Evolutionary conservation across 1,140 invertebrate species (phyloP).

Genomic region (Zaprionus ghesquierei): DNA sequence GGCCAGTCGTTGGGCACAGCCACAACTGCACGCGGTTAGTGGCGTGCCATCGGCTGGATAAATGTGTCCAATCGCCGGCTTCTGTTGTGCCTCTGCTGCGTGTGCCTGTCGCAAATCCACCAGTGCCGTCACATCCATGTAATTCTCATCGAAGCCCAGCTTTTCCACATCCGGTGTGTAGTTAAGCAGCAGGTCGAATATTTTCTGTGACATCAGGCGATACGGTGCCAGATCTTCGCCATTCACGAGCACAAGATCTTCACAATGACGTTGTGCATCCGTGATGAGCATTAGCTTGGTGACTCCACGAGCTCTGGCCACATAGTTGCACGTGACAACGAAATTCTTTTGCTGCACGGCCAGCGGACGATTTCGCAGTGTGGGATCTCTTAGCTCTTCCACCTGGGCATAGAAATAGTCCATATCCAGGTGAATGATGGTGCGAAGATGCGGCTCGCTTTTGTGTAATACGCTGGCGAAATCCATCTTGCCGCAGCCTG

Average conservation of each 20-base stretch:
- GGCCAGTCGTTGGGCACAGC: slow-evolving; percentile 87
- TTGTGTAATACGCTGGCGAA: slow-evolving; percentile 69
- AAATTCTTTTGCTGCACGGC: slow-evolving; percentile 91
- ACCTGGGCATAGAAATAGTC: slow-evolving; percentile 94
- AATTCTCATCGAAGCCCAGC: slow-evolving; percentile 92
- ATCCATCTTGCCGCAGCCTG: slow-evolving; percentile 61
- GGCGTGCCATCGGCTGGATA: slow-evolving; percentile 83
- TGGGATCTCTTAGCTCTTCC: slow-evolving; percentile 88
- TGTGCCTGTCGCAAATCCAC: slow-evolving; percentile 84
- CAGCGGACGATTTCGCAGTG: slow-evolving; percentile 86
- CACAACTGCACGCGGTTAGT: slow-evolving; percentile 86
- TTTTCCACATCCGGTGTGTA: slow-evolving; percentile 89
- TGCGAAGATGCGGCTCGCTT: slow-evolving; percentile 76
- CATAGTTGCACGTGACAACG: slow-evolving; percentile 91
- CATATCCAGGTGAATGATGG: slow-evolving; percentile 90
- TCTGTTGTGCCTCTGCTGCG: slow-evolving; percentile 56
- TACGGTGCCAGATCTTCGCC: slow-evolving; percentile 91
- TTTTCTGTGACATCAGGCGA: slow-evolving; percentile 87
- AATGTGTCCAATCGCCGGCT: slow-evolving; percentile 84
- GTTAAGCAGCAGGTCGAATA: slow-evolving; percentile 86
- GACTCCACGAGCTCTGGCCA: slow-evolving; percentile 88
- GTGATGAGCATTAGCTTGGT: slow-evolving; percentile 89
- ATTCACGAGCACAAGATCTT: slow-evolving; percentile 87
- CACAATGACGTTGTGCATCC: slow-evolving; percentile 88
- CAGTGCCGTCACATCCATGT: slow-evolving; percentile 88